Evolutionary conservation across 2,113 vertebrate species (phyloP).

Genomic region (Scomber colias): DNA sequence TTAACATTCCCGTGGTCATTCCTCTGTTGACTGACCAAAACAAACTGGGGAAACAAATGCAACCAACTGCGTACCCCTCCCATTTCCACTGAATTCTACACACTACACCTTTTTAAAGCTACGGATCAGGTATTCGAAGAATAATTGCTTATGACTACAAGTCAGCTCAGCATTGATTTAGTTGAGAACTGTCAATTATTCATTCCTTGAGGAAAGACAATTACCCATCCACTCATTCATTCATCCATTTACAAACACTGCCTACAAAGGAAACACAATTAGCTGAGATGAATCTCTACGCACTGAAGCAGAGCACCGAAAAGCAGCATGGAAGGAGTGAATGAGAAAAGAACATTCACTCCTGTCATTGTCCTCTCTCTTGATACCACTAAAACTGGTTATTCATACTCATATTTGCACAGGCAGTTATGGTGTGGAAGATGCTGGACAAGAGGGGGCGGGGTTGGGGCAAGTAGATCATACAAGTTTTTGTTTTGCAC

Average conservation of each 20-base stretch:
- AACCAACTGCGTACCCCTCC: too few relatives aligned
- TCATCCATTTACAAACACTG: background rate
- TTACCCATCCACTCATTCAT: background rate
- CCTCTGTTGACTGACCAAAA: background rate
- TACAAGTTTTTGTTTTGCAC: conserved; percentile 30
- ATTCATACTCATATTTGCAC: conserved; percentile 23
- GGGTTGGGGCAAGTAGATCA: background rate
- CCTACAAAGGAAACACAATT: background rate
- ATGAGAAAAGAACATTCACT: conserved; percentile 17
- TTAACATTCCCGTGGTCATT: background rate
- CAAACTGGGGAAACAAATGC: too few relatives aligned
- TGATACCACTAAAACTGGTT: conserved; percentile 17
- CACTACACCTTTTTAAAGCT: background rate
- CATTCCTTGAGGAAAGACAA: background rate
- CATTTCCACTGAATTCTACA: too few relatives aligned
- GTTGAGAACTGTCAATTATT: background rate
- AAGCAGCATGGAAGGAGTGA: background rate
- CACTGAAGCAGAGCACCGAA: background rate
- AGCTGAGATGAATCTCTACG: background rate
- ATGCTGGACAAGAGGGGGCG: background rate
- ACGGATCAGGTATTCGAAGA: background rate
- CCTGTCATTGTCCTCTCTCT: background rate
- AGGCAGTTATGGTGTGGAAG: conserved; percentile 33
- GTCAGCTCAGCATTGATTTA: background rate
- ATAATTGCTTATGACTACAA: background rate